Conservation (phyloP, 2,888 invertebrate genomes). For the Abrostola triplasia region DNA sequence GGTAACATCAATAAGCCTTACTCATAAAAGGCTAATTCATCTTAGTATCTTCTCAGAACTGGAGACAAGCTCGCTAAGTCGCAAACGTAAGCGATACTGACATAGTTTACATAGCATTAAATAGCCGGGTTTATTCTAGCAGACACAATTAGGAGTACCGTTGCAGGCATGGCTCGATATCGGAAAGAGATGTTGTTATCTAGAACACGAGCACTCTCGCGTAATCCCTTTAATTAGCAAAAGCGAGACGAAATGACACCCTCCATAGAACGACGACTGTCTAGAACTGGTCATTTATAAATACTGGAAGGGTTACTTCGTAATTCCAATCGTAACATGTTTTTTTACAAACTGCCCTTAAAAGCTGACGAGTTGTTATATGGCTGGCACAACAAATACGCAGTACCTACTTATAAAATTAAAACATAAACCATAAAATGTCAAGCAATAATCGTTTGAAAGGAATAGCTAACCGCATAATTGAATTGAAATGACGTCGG, state of each 20-base stretch:
- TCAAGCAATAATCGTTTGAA: not conserved
- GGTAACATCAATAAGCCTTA: not conserved
- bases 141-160: conserved; percentile 68
- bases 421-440: no score
- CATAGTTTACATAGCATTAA: conserved; percentile 58
- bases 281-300: conserved; percentile 35
- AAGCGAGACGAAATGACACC: conserved; percentile 68
- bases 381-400: no score
- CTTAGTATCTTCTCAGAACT: not conserved
- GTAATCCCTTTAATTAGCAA: conserved; percentile 80
- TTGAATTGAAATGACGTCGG: conserved; percentile 20
- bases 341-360: not conserved
- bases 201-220: conserved; percentile 64
- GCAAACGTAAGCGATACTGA: conserved; percentile 32
- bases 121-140: conserved; percentile 58
- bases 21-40: not conserved
- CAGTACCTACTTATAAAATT: no score
- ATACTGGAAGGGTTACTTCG: not conserved
- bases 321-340: not conserved
- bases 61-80: not conserved
- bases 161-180: conserved; percentile 61
- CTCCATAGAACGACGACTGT: conserved; percentile 32
- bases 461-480: not conserved
- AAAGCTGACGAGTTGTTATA: no score
- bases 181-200: conserved; percentile 68